Conservation (phyloP, 92 coral and sea anemone genomes). For the Diadumene lineata region DNA sequence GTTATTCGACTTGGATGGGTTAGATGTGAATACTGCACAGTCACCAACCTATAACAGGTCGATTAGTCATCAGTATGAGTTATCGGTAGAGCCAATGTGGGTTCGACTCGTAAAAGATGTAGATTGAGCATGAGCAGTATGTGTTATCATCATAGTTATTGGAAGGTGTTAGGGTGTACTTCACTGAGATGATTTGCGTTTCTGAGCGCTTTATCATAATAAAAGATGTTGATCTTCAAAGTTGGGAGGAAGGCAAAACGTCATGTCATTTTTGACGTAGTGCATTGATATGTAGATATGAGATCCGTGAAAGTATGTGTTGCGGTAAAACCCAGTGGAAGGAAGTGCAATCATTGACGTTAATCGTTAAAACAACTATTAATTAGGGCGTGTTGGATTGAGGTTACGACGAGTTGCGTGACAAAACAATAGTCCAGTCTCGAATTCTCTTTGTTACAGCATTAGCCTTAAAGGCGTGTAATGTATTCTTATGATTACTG, state of each 20-base stretch:
- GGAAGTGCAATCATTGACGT: not conserved
- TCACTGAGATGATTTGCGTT: too few relatives aligned
- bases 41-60: constrained; percentile 80
- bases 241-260: too few relatives aligned
- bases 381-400: too few relatives aligned
- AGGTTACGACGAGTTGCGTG: not conserved
- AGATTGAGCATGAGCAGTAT: too few relatives aligned
- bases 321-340: not conserved
- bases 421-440: not conserved
- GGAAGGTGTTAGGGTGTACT: not conserved
- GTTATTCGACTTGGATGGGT: constrained; percentile 88
- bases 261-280: not conserved
- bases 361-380: too few relatives aligned
- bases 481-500: too few relatives aligned
- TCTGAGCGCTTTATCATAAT: too few relatives aligned
- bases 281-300: constrained; percentile 2
- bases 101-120: too few relatives aligned
- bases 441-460: too few relatives aligned
- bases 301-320: not conserved
- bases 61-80: constrained; percentile 5
- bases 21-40: constrained; percentile 95
- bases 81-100: not conserved
- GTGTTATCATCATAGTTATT: not conserved
- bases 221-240: too few relatives aligned
- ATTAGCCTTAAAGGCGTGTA: too few relatives aligned